Conservation (phyloP, 2,797 vertebrate species). For the Philypnodon macrostomus region DNA sequence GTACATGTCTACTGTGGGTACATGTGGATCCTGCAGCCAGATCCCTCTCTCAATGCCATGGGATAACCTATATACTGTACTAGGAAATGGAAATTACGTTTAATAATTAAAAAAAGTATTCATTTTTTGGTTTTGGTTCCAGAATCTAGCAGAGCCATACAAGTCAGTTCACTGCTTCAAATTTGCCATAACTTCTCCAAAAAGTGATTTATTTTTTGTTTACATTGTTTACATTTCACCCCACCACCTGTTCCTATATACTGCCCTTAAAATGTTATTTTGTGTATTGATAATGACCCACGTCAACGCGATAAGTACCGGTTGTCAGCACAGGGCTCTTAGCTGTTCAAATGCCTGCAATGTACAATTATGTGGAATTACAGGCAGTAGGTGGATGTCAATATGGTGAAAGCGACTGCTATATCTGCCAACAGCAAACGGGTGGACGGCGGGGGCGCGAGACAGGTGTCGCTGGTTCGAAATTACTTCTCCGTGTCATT, state of each 20-base stretch:
- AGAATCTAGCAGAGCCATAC: too few relatives aligned
- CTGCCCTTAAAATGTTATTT: neutral
- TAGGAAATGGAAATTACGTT: too few relatives aligned
- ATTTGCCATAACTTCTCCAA: too few relatives aligned
- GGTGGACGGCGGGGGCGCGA: neutral
- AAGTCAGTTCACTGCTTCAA: too few relatives aligned
- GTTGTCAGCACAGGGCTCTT: slow-evolving; percentile 9
- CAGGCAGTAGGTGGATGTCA: neutral
- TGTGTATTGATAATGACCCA: slow-evolving; percentile 1
- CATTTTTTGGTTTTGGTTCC: too few relatives aligned
- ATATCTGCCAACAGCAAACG: neutral
- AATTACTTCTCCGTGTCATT: neutral
- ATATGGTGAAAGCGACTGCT: neutral
- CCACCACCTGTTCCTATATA: neutral
- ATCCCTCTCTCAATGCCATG: too few relatives aligned
- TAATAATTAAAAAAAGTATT: too few relatives aligned
- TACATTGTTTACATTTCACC: neutral
- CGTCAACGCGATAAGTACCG: slow-evolving; percentile 8
- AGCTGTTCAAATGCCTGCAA: slow-evolving; percentile 1
- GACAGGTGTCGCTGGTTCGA: neutral
- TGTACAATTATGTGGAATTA: slow-evolving; percentile 26
- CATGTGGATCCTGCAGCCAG: too few relatives aligned
- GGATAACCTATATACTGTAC: too few relatives aligned
- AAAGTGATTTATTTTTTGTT: neutral
- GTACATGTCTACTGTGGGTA: too few relatives aligned